Evolutionary conservation across 53 echinoderm and acorn worm species (phyloP), one percentile per base, ranked within the genome.

Genomic region (Temnopleurus reevesii): DNA sequence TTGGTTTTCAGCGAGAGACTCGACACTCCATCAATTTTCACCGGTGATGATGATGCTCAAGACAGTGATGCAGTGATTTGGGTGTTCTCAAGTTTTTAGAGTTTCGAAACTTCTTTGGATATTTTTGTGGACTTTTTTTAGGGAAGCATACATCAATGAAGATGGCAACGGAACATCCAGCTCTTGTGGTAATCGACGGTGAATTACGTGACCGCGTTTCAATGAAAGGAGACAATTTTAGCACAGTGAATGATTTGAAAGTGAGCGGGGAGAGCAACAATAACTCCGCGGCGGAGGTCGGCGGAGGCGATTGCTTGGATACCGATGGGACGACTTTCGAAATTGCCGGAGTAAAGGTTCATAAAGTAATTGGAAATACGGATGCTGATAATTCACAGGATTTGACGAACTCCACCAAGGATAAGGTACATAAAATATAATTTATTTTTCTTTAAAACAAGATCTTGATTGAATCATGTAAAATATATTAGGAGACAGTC

Each of bases 121-220:
- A 47, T 79, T 79, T 46, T 41, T 79, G 47, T 27, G 29, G 49
- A 51, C 27, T 12, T 47, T 49, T 1, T 79, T 77, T 31, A 28
- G 29, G 53, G 8, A 4, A 79, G 27, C 12, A 46, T 79, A 27
- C 12, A 59, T 85, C 63, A 61, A 85, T 85, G 86, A 85, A 85
- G 86, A 85, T 85, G 86, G 86, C 86, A 27, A 85, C 86, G 60
- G 86, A 85, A 85, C 59, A 45, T 46, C 41, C 59, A 5, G 60
- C 59, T 85, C 59, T 85, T 59, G 86, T 33, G 28, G 61, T 45
- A 45, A 45, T 85, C 61, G 86, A 85, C 61, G 86, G 86, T 15
- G 86, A 85, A 61, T 59, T 85, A 85, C 46, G 82, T 23, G 82
- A 82, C 34, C 35, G 61, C 41, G 61, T 85, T 25, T 44, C 61